A percentile compares a stretch with the other conserved stretches of the same genome.
Conservation (phyloP, 2,797 vertebrate species). For the Varecia variegata region DNA sequence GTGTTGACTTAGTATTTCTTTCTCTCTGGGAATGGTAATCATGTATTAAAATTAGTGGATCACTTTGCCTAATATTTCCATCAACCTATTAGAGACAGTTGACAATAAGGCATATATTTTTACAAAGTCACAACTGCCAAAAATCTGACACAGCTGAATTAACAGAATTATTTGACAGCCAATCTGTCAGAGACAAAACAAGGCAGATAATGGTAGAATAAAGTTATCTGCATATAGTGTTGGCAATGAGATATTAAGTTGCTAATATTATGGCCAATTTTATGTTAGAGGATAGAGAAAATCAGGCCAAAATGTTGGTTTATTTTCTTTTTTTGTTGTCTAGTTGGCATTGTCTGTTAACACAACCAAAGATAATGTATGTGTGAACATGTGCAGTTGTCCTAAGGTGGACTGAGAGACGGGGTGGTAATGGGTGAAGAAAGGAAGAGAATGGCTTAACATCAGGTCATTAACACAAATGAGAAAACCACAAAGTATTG, state of each 20-base stretch:
- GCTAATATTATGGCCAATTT: neutral
- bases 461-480: neutral
- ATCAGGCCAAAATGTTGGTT: neutral
- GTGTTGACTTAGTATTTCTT: neutral
- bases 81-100: neutral
- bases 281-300: neutral
- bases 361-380: neutral
- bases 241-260: neutral
- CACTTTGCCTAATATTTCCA: neutral
- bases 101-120: neutral
- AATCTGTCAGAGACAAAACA: neutral
- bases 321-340: neutral
- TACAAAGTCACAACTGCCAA: neutral
- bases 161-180: neutral
- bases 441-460: neutral
- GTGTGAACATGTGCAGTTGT: neutral
- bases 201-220: neutral
- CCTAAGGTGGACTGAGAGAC: neutral
- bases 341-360: neutral
- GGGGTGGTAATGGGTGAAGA: neutral
- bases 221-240: neutral
- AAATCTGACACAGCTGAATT: neutral
- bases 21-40: neutral
- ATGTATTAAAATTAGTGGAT: neutral
- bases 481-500: neutral